Evolutionary conservation across 2,113 vertebrate species (phyloP).

Genomic region (Vidua chalybeata): DNA sequence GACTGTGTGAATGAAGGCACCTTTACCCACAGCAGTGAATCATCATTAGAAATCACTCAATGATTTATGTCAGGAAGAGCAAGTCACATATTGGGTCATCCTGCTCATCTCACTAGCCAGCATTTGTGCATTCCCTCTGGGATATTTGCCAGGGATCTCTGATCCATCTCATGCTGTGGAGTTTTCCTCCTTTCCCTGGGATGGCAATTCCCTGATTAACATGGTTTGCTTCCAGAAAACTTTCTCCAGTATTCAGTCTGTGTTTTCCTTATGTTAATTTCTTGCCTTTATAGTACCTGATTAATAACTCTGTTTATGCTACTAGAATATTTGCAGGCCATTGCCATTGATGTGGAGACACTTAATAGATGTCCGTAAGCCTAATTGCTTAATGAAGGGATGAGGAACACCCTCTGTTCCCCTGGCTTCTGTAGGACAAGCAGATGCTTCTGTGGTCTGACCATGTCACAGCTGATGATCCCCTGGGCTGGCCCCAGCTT

Average conservation of each 20-base stretch:
- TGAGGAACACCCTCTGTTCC: background rate
- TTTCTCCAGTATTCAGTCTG: background rate
- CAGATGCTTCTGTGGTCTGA: background rate
- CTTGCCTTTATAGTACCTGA: constrained; percentile 35
- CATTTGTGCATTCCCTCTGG: background rate
- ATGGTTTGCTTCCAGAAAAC: background rate
- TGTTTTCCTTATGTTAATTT: constrained; percentile 50
- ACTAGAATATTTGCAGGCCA: constrained; percentile 53
- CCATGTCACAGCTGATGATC: background rate
- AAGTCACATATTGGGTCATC: background rate
- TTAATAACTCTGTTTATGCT: constrained; percentile 53
- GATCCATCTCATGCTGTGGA: background rate
- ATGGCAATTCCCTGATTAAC: background rate
- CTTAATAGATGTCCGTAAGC: constrained; percentile 4
- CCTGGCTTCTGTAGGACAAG: background rate
- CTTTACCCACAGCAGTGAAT: background rate
- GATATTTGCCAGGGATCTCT: constrained; percentile 8
- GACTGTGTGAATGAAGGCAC: background rate
- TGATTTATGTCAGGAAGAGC: background rate
- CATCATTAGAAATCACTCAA: background rate
- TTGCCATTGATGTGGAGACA: background rate
- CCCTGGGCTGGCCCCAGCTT: background rate
- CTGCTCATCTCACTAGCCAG: background rate
- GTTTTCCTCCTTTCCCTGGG: background rate
- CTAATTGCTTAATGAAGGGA: constrained; percentile 39